Conservation (phyloP, 1,140 invertebrate genomes). For the Scaptomyza hsui region DNA sequence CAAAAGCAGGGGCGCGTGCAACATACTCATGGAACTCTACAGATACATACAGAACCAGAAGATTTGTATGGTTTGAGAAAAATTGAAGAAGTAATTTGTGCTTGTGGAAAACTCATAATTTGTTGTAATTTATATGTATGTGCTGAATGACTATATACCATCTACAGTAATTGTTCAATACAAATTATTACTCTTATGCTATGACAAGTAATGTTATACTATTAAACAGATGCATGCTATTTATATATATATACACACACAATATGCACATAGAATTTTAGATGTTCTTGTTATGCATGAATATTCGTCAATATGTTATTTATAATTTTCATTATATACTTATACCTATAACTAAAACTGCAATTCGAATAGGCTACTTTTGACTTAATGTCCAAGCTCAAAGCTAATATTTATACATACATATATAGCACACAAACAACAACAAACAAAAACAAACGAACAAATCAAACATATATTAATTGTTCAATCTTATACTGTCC, state of each 20-base stretch:
- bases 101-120: background rate
- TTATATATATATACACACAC: constrained; percentile 13
- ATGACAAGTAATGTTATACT: background rate
- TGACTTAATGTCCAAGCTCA: constrained; percentile 45
- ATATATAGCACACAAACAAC: constrained; percentile 3
- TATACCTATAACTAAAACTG: constrained; percentile 21
- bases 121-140: constrained; percentile 4
- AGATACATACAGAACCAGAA: background rate
- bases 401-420: constrained; percentile 19
- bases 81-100: background rate
- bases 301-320: constrained; percentile 10
- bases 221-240: background rate
- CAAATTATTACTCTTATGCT: background rate
- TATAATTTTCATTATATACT: constrained; percentile 19
- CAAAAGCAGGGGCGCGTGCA: no score
- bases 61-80: background rate
- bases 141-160: background rate
- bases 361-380: constrained; percentile 20
- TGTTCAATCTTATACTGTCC: constrained; percentile 8
- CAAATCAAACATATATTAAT: background rate
- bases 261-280: constrained; percentile 27
- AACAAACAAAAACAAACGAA: background rate
- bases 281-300: constrained; percentile 14
- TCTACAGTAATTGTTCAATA: constrained; percentile 1
- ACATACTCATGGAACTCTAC: background rate